Evolutionary conservation across 2,113 vertebrate species (phyloP), one percentile per base, ranked within the genome.

Genomic region (Mixornis gularis): DNA sequence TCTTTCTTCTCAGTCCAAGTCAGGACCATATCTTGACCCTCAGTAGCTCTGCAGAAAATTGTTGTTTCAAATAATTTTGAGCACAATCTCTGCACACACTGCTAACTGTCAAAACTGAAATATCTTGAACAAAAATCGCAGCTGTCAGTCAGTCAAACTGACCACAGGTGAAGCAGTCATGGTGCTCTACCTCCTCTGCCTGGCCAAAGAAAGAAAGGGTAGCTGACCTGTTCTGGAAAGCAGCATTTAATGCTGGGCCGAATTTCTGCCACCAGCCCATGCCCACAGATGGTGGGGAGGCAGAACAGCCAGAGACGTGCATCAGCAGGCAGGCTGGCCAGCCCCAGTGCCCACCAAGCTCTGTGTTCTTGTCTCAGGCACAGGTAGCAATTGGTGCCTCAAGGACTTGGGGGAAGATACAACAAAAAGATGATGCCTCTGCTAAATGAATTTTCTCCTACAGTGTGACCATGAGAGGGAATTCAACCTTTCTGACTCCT

Each of bases 41-140:
- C 51, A 38, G 27, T 13, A 90, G 19, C n/a, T 85, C 49, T 90
- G 20, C 71, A 85, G 59, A 77, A 87, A 72, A 25, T 12, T 32
- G 17, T 52, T 4, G 29, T 53, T 65, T 64, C 53, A 68, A 59
- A 56, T 64, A 59, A 76, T 76, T 76, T 73, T 78, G 82, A 85
- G n/a, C 53, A n/a, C 3, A 3, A 13, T 85, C 36, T 79, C 44
- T 85, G n/a, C 0, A 0, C 5, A 56, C 17, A 56, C 2, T n/a
- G 13, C 36, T 17, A 55, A 32, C 34, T 71, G 43, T 44, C n/a
- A 85, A 63, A 79, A 72, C 2, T 63, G 68, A 92, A 91, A 64
- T 80, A 64, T 25, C 46, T 68, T 72, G 27, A 78, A 44, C 2
- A 2, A 46, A 27, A 63, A 25, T 53, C 32, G 10, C 27, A 74